Conservation (phyloP, 2,113 vertebrate species). For the Plotosus lineatus region DNA sequence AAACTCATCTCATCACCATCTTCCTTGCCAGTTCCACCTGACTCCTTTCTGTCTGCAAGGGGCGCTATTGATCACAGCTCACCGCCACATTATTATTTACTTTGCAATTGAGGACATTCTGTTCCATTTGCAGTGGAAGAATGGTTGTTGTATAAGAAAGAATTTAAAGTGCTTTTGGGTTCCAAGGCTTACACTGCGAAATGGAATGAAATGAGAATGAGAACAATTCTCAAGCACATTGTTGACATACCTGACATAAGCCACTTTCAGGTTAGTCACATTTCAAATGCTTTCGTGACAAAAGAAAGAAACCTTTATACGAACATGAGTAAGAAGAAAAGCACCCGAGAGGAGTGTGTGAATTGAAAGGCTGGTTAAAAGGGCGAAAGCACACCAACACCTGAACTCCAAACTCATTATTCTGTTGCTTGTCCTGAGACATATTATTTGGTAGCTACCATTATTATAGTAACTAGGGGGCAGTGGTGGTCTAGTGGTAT, state of each 20-base stretch:
- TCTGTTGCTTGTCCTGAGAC: background rate
- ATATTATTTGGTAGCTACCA: background rate
- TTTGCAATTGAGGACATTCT: background rate
- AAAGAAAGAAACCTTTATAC: background rate
- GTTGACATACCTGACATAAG: background rate
- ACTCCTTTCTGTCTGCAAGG: too few species aligned
- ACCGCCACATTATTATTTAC: too few species aligned
- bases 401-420: background rate
- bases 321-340: background rate
- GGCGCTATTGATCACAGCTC: too few species aligned
- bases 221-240: background rate
- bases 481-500: too few species aligned
- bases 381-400: too few species aligned
- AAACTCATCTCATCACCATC: too few species aligned
- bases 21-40: too few species aligned
- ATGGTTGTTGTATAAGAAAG: background rate
- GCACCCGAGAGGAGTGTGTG: background rate
- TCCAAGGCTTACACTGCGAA: background rate
- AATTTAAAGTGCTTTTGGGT: background rate
- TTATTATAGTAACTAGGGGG: too few species aligned
- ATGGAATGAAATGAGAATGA: background rate
- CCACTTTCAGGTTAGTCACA: background rate
- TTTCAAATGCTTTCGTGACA: background rate
- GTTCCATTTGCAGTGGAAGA: background rate
- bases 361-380: background rate